phyloP scores from a whole-genome alignment of 2,888 invertebrate species.

The Coelinius sp. region DNA sequence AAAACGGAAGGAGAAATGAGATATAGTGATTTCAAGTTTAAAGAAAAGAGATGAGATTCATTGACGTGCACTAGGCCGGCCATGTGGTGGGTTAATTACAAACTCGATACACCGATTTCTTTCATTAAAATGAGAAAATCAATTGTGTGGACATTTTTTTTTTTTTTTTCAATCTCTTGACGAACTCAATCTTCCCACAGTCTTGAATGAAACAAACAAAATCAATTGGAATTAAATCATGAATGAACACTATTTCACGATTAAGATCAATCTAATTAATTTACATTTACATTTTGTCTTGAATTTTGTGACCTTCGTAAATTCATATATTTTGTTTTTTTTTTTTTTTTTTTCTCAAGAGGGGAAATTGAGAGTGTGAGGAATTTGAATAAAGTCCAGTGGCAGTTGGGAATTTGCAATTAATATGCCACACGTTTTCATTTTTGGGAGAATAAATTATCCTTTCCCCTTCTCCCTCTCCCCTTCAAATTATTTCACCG shows the following conservation, averaged over 20 bases:
- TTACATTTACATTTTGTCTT: slow-evolving; percentile 21
- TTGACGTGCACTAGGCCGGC: slow-evolving; percentile 46
- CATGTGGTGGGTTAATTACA: slow-evolving; percentile 60
- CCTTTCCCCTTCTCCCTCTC: slow-evolving; percentile 24
- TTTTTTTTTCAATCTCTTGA: slow-evolving; percentile 4
- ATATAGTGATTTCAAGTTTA: not conserved
- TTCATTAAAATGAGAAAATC: slow-evolving; percentile 59
- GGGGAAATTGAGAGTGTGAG: too few relatives aligned
- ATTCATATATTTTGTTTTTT: not conserved
- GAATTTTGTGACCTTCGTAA: slow-evolving; percentile 6
- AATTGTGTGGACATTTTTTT: slow-evolving; percentile 36
- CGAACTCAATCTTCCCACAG: slow-evolving; percentile 24
- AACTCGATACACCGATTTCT: slow-evolving; percentile 62
- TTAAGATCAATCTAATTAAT: slow-evolving; percentile 17
- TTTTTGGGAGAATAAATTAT: slow-evolving; percentile 45
- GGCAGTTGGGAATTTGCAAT: slow-evolving; percentile 34
- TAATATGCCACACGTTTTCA: slow-evolving; percentile 45
- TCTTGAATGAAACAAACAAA: slow-evolving; percentile 1
- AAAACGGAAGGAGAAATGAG: slow-evolving; percentile 1
- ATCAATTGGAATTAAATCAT: slow-evolving; percentile 17
- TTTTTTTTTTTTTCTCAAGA: not conserved
- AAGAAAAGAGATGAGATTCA: slow-evolving; percentile 21
- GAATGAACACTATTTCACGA: slow-evolving; percentile 27
- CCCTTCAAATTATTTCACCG: too few relatives aligned
- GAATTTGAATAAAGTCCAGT: slow-evolving; percentile 42